These are phyloP conservation scores for Oriolus oriolus DNA, from an alignment of 2,113 vertebrate genomes.

Conservation along the genomic window DNA sequence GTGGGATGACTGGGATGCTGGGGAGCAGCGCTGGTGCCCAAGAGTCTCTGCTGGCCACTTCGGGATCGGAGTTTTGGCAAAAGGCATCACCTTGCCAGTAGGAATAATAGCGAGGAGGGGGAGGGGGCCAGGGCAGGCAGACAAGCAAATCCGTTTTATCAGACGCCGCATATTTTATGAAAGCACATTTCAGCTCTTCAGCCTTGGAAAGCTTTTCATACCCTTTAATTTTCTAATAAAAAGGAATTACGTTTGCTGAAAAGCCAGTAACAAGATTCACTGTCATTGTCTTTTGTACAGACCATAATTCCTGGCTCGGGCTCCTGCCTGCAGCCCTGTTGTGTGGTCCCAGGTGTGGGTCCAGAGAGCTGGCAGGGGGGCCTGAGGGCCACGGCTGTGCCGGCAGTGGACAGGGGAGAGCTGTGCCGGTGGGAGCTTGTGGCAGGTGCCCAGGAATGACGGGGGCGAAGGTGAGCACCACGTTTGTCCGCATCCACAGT, in stretches of 20 bases:
- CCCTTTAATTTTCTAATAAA: constrained; percentile 81
- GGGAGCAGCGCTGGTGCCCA: not conserved
- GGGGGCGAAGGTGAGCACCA: fast-evolving
- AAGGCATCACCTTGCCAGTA: constrained; percentile 11
- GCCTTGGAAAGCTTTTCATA: constrained; percentile 75
- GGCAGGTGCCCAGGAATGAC: fast-evolving
- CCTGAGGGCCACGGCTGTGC: fast-evolving
- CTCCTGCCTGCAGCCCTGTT: constrained; percentile 17
- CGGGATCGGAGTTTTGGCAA: not conserved
- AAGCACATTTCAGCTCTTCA: constrained; percentile 75
- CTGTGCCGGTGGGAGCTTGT: not conserved
- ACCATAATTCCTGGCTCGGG: constrained; percentile 57
- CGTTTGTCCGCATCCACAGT: fast-evolving
- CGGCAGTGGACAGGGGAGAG: not conserved
- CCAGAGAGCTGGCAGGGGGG: fast-evolving
- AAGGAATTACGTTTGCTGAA: constrained; percentile 76
- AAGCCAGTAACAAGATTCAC: constrained; percentile 72
- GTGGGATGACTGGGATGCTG: fast-evolving
- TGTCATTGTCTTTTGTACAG: constrained; percentile 66
- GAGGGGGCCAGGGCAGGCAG: constrained; percentile 18
- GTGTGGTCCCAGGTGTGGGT: constrained; percentile 50
- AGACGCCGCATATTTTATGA: constrained; percentile 70
- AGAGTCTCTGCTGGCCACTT: fast-evolving
- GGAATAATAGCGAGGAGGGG: constrained; percentile 24
- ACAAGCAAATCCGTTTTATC: constrained; percentile 67